Base-by-base conservation (phyloP, 2,888 invertebrate species). In the Brachyopa scutellaris region DNA sequence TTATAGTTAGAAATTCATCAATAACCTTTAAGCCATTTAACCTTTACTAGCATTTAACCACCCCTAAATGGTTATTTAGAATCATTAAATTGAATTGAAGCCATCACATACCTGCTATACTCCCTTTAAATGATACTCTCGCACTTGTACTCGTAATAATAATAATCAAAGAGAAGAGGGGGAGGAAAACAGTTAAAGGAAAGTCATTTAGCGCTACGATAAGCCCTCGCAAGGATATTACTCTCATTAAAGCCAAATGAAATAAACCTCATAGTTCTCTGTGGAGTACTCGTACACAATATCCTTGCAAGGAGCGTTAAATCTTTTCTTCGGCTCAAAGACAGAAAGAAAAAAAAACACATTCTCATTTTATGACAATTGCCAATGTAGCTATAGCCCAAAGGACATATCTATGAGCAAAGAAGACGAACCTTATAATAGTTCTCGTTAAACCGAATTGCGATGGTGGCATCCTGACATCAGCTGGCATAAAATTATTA, bases 401-500 rank as follows among this genome's bases (percentile, higher is more conserved):
- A 59, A 64, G 66, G 76, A 51, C 33, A 64, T 76, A 69, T 76
- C 76, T 51, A n/a, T 61, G 74, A 80, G 55, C 61, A 57, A 55
- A 57, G 62, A 42, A 40, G 59, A 40, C 11, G 42, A 9, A 21
- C n/a, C 49, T 36, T n/a, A n/a, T n/a, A n/a, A n/a, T n/a, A 40
- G 31, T 11, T 31, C 53, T 74, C 62, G 33, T 64, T 76, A 17
- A 76, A 51, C 55, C 57, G 23, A 49, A 61, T n/a, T 67, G 66
- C 51, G 19, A 79, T 55, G 49, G 57, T 47, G 79, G 79, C 69
- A 76, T 77, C 82, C 49, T 47, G 79, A 73, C 69, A 76, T 77
- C 82, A 82, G 70, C 53, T 77, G 82, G 77, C 59, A 38, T 70
- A 77, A 77, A 70, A n/a, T n/a, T n/a, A n/a, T 72, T 82, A 82